These are phyloP conservation scores for Sphaerophoria taeniata DNA, from an alignment of 2,888 invertebrate genomes.

Conservation along the genomic window DNA sequence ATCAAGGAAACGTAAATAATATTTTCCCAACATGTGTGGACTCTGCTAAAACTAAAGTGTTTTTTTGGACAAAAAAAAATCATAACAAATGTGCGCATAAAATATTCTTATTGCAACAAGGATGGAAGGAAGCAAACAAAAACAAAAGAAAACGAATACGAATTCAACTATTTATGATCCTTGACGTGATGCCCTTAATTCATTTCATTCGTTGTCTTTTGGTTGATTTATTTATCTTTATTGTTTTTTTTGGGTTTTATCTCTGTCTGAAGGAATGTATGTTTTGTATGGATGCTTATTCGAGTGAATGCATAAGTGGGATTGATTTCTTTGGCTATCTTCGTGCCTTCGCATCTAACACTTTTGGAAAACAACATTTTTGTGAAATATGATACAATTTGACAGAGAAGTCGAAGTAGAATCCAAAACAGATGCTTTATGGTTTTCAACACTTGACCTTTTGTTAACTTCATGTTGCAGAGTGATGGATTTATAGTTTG, in stretches of 20 bases:
- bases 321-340: background rate
- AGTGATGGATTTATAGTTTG: background rate
- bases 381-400: slow-evolving; percentile 24
- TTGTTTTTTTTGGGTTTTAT: slow-evolving; percentile 30
- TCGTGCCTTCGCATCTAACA: background rate
- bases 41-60: slow-evolving; percentile 1
- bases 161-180: slow-evolving; percentile 56
- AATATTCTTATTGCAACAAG: slow-evolving; percentile 20
- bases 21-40: slow-evolving; percentile 52
- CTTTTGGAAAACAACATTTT: background rate
- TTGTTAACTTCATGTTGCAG: background rate
- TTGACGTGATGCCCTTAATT: slow-evolving; percentile 39
- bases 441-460: slow-evolving; percentile 29
- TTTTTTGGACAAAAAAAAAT: slow-evolving; percentile 3
- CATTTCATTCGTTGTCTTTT: slow-evolving; percentile 12
- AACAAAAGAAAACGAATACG: slow-evolving; percentile 37
- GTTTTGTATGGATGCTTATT: slow-evolving; percentile 11
- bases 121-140: slow-evolving; percentile 4
- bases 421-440: background rate
- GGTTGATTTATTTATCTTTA: slow-evolving; percentile 57
- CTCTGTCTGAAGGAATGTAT: background rate
- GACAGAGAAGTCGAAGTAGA: background rate
- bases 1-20: slow-evolving; percentile 70
- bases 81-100: background rate
- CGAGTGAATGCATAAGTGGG: slow-evolving; percentile 23